These are phyloP conservation scores for Sitophilus oryzae DNA, from an alignment of 1,140 invertebrate genomes.

Conservation along the genomic window DNA sequence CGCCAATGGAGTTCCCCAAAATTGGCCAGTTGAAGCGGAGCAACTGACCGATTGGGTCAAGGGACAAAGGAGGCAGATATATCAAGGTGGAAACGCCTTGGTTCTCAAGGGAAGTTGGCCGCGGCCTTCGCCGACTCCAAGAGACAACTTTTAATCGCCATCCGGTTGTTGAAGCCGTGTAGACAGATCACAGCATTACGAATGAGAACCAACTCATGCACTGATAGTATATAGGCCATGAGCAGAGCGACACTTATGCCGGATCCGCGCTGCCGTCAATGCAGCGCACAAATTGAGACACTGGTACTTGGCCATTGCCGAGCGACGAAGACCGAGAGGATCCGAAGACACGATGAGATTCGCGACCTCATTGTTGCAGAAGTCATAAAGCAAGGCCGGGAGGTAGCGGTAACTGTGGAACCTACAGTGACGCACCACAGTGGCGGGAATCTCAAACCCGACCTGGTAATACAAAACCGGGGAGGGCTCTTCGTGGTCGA, in stretches of 20 bases:
- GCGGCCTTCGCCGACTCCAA: conserved; percentile 15
- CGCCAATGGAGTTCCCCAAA: conserved; percentile 5
- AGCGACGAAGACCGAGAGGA: conserved; percentile 27
- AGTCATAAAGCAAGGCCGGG: conserved; percentile 4
- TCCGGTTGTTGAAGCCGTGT: conserved; percentile 23
- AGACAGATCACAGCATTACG: conserved; percentile 27
- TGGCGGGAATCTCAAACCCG: conserved; percentile 27
- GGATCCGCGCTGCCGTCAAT: conserved; percentile 16
- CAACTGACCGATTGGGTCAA: background rate
- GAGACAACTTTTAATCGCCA: conserved; percentile 21
- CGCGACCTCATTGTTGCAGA: conserved; percentile 22
- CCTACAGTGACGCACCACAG: conserved; percentile 5
- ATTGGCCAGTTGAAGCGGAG: conserved; percentile 13
- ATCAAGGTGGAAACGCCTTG: conserved; percentile 8
- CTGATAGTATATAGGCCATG: conserved; percentile 22
- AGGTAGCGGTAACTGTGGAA: conserved; percentile 23
- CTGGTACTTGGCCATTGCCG: conserved; percentile 32
- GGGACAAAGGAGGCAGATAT: conserved; percentile 16
- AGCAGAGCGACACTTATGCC: conserved; percentile 13
- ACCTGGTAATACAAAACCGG: conserved; percentile 28
- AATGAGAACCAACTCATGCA: conserved; percentile 30
- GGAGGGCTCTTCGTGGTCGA: conserved; percentile 32
- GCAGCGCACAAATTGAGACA: conserved; percentile 25
- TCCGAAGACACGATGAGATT: conserved; percentile 33
- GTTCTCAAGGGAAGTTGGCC: conserved; percentile 28